Evolutionary conservation across 2,888 invertebrate genomes (phyloP), one percentile per base, ranked within the genome.

Genomic region (Agrochola lychnidis): DNA sequence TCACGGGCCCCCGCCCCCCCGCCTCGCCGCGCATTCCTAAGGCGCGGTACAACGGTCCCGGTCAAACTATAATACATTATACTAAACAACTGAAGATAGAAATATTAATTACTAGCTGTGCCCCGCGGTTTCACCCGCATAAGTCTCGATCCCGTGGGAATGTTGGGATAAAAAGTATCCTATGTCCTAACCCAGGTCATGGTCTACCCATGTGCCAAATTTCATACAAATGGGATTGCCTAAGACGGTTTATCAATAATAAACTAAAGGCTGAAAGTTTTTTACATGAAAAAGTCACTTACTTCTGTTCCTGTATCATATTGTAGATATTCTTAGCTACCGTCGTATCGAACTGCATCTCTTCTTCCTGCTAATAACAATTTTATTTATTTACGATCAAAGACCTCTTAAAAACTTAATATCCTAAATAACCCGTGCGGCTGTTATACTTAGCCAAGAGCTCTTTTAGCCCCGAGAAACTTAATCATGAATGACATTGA

Each of bases 291-390:
- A 67, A 22, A n/a, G 2, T 9, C 14, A 80, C 94, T 93, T 90
- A 97, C 97, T 95, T 97, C 80, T 96, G 91, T 45, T 97, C 97
- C 92, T 97, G 93, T n/a, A 98, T 94, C 74, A 98, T 97, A 84
- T 98, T 97, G 92, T 97, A 97, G 79, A 99, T 97, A 88, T 98
- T 98, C 82, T 98, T 97, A 0, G 98, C 99, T 89, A 99, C 97
- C 83, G 98, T 97, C 0, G 99, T 98, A 92, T 98, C 98, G 91
- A 98, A 98, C 87, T 98, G 98, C 95, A 98, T 97, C 91, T 98
- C 98, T 80, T 98, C 98, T 86, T 97, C 97, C 90, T 96, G 93
- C 53, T 89, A 89, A 86, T 19, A 68, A 80, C 4, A 74, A n/a
- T 22, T 45, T 16, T 36, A 36, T 36, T 57, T 14, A 45, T 14